Percentiles rank a stretch among this genome's conserved stretches.
Conservation (phyloP, 2,888 invertebrate species). For the Parnassius smintheus region DNA sequence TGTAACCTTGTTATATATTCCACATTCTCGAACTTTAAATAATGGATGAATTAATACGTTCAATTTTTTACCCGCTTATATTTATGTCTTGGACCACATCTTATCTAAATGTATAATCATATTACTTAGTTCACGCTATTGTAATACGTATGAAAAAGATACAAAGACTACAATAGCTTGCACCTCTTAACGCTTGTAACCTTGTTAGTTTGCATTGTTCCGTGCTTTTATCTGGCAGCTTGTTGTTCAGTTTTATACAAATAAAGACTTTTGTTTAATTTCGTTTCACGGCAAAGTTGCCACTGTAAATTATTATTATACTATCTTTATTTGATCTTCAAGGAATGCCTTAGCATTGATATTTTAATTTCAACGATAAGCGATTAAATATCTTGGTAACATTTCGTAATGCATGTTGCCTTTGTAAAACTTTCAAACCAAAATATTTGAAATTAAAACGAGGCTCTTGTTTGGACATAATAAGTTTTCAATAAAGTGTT, state of each 20-base stretch:
- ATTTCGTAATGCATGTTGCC: too few species aligned
- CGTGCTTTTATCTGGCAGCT: slow-evolving; percentile 12
- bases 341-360: neutral
- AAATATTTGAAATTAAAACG: too few species aligned
- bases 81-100: slow-evolving; percentile 3
- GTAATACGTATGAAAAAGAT: neutral
- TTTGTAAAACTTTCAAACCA: too few species aligned
- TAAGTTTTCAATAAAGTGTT: too few species aligned
- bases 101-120: slow-evolving; percentile 20
- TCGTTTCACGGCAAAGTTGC: neutral
- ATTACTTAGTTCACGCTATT: slow-evolving; percentile 1
- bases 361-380: too few species aligned
- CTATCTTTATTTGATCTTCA: slow-evolving; percentile 8
- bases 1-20: slow-evolving; percentile 14
- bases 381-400: too few species aligned
- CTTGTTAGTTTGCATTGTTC: slow-evolving; percentile 18
- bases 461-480: too few species aligned
- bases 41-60: too few species aligned
- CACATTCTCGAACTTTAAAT: too few species aligned
- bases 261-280: slow-evolving; percentile 15
- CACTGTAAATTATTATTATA: neutral
- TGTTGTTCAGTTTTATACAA: slow-evolving; percentile 14
- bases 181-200: slow-evolving; percentile 1
- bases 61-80: neutral
- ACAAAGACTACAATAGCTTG: slow-evolving; percentile 9